These are phyloP conservation scores for Chrysogorgia sp. DNA, from an alignment of 92 coral and sea anemone genomes.

Conservation along the genomic window DNA sequence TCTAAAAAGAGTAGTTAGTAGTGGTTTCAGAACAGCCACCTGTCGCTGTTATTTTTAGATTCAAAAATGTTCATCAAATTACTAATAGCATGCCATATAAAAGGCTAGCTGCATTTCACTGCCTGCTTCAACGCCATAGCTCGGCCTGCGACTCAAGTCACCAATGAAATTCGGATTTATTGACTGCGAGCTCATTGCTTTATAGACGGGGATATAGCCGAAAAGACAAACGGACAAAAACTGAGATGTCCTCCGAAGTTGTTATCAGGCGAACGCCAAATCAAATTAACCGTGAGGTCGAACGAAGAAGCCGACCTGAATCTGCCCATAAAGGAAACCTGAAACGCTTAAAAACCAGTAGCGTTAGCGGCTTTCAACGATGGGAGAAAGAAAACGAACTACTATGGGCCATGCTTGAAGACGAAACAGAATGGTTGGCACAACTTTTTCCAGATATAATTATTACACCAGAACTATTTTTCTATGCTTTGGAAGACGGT, in stretches of 20 bases:
- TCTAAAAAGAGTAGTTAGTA: no score
- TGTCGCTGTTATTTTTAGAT: conserved; percentile 16
- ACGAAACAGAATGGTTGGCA: conserved; percentile 89
- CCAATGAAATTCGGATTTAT: neutral
- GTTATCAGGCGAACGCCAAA: neutral
- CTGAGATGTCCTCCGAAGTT: neutral
- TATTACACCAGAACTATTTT: conserved; percentile 87
- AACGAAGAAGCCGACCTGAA: conserved; percentile 42
- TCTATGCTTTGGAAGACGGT: conserved; percentile 96
- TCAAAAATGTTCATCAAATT: conserved; percentile 34
- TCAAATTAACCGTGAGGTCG: neutral
- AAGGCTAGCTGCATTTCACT: no score
- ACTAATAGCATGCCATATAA: neutral
- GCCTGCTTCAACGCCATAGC: no score
- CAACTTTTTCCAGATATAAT: conserved; percentile 83
- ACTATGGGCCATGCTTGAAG: conserved; percentile 97
- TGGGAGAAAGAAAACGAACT: conserved; percentile 99
- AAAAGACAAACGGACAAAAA: neutral
- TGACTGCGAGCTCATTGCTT: neutral
- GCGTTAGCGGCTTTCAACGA: conserved; percentile 86
- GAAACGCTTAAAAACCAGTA: conserved; percentile 89
- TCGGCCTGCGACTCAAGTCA: no score
- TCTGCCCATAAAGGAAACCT: conserved; percentile 72
- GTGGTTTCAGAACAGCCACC: conserved; percentile 38
- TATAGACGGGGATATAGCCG: conserved; percentile 3